Evolutionary conservation across 2,888 invertebrate genomes (phyloP).

Genomic region (Volucella zonaria): DNA sequence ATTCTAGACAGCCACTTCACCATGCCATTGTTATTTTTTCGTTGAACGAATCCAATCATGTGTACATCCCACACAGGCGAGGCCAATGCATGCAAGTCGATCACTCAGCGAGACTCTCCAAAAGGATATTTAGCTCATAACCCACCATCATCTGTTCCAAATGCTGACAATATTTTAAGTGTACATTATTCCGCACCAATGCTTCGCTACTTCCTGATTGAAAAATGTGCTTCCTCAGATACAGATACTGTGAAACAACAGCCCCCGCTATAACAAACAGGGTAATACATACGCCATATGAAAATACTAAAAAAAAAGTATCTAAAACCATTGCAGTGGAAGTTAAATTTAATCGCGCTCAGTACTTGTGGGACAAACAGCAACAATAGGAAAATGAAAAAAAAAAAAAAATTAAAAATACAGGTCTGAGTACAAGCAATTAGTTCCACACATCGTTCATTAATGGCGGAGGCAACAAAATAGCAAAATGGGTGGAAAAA

Average conservation of each 20-base stretch:
- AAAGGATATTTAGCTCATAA: constrained; percentile 48
- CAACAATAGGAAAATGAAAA: constrained; percentile 2
- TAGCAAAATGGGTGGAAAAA: background rate
- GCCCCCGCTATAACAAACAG: constrained; percentile 8
- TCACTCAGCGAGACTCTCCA: constrained; percentile 4
- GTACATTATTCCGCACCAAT: constrained; percentile 47
- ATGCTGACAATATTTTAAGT: constrained; percentile 11
- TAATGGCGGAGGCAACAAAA: constrained; percentile 12
- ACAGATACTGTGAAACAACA: no score
- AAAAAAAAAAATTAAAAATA: background rate
- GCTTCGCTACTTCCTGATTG: constrained; percentile 50
- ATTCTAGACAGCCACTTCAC: constrained; percentile 14
- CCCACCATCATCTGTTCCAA: background rate
- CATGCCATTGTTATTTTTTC: constrained; percentile 14
- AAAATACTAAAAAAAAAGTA: constrained; percentile 7
- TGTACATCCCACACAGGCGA: constrained; percentile 23
- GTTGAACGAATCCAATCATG: constrained; percentile 18
- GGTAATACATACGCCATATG: constrained; percentile 22
- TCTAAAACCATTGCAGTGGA: constrained; percentile 55
- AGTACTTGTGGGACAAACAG: background rate
- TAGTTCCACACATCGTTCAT: constrained; percentile 50
- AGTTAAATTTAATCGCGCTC: constrained; percentile 44
- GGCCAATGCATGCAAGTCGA: background rate
- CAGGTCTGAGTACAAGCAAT: constrained; percentile 34
- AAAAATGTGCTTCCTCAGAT: constrained; percentile 29